phyloP scores from a whole-genome alignment of 2,113 vertebrate species.

The Erpornis zantholeuca region DNA sequence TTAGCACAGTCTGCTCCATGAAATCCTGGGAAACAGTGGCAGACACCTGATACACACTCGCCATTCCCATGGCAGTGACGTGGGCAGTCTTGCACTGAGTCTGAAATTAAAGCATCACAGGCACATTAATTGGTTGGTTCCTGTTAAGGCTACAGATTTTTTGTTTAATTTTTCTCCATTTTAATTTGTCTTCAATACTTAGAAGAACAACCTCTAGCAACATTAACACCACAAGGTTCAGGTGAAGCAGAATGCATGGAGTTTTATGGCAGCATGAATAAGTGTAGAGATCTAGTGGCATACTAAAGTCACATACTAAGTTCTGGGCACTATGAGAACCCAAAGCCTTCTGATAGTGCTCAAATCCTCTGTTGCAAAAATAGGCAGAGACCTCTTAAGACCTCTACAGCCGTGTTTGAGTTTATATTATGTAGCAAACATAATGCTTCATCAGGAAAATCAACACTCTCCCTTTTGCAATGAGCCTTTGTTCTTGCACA shows the following conservation, averaged over 20 bases:
- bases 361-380: background rate
- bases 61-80: constrained; percentile 97
- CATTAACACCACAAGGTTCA: background rate
- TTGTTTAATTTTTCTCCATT: background rate
- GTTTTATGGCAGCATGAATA: background rate
- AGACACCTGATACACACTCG: constrained; percentile 95
- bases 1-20: constrained; percentile 97
- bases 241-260: background rate
- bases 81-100: constrained; percentile 97
- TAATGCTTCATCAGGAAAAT: background rate
- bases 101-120: constrained; percentile 72
- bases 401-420: background rate
- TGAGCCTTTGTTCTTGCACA: background rate
- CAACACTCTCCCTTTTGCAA: background rate
- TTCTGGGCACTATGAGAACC: background rate
- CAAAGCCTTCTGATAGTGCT: background rate
- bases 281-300: background rate
- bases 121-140: background rate
- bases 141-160: background rate
- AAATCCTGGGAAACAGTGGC: constrained; percentile 97
- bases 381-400: background rate
- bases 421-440: background rate
- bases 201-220: background rate
- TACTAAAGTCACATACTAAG: fast-evolving
- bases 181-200: background rate